phyloP scores from a whole-genome alignment of 2,797 vertebrate species.

The Xiphorhynchus erythropygius region DNA sequence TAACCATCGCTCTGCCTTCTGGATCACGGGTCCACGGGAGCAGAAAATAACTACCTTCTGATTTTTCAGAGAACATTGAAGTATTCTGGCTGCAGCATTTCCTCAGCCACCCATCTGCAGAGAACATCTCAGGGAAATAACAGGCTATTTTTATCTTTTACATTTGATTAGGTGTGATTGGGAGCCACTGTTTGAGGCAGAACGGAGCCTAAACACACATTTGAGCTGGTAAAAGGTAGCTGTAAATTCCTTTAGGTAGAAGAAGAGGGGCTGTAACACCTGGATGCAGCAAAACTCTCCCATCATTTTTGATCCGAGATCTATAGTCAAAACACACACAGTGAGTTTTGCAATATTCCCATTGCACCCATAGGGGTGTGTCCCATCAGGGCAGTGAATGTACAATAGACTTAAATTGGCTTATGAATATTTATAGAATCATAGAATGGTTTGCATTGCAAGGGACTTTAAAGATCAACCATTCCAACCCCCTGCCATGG shows the following conservation, averaged over 20 bases:
- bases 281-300: not conserved
- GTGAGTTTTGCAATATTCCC: not conserved
- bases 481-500: not conserved
- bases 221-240: not conserved
- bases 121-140: not conserved
- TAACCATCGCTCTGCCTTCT: not conserved
- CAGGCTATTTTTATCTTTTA: not conserved
- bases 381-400: rapidly evolving
- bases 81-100: not conserved
- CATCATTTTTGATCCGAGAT: not conserved
- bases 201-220: not conserved
- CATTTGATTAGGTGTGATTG: not conserved
- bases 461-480: not conserved
- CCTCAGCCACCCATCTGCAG: not conserved
- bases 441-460: not conserved
- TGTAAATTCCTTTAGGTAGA: not conserved
- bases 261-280: not conserved
- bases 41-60: not conserved
- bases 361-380: not conserved
- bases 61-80: not conserved
- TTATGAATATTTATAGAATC: not conserved
- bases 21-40: not conserved
- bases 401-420: not conserved
- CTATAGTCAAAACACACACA: not conserved
- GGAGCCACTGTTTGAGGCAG: not conserved